phyloP scores from a whole-genome alignment of 2,797 vertebrate genomes.

The Mycteria americana region DNA sequence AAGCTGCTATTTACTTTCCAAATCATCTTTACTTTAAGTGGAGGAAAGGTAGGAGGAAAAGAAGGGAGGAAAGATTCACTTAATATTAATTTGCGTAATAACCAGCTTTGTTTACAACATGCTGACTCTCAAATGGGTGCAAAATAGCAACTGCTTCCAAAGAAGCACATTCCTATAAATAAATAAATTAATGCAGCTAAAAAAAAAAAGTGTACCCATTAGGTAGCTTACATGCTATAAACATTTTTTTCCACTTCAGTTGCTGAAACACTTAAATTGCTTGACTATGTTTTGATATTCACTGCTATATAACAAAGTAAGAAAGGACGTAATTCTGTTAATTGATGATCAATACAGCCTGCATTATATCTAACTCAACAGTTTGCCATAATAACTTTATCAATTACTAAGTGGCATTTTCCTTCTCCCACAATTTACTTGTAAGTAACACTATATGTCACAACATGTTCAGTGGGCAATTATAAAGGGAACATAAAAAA shows the following conservation, averaged over 20 bases:
- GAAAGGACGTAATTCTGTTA: background rate
- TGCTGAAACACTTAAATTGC: background rate
- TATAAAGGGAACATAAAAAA: background rate
- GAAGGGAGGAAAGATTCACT: background rate
- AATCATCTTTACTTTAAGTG: background rate
- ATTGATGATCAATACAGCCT: background rate
- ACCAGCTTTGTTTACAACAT: background rate
- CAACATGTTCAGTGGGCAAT: background rate
- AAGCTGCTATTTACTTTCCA: background rate
- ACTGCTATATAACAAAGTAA: background rate
- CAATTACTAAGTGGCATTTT: background rate
- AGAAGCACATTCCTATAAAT: background rate
- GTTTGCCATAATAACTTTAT: background rate
- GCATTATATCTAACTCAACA: background rate
- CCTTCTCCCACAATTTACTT: background rate
- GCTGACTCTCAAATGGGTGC: background rate
- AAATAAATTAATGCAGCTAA: background rate
- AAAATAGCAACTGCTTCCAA: background rate
- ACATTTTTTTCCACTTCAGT: background rate
- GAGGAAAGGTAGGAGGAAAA: background rate
- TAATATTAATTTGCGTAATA: background rate
- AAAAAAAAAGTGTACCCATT: background rate
- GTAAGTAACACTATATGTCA: background rate
- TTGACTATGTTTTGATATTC: background rate
- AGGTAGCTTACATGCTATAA: background rate